These are phyloP conservation scores for Theristicus caerulescens DNA, from an alignment of 2,113 vertebrate species.

Conservation along the genomic window DNA sequence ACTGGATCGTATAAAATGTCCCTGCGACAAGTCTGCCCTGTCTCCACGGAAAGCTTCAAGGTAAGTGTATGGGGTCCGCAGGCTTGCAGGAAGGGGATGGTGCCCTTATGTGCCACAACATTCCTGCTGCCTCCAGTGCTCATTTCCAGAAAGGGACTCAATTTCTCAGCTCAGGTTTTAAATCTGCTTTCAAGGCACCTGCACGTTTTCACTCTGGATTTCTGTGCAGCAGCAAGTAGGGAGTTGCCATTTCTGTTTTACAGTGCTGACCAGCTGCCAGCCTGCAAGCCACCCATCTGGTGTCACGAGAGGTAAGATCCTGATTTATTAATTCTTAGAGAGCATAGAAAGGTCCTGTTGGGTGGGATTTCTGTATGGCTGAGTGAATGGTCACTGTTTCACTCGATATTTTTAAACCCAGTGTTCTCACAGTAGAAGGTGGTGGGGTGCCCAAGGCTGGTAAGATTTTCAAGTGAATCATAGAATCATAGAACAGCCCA, in stretches of 20 bases:
- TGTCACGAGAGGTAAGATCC: background rate
- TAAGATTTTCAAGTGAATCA: background rate
- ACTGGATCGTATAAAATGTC: constrained; percentile 70
- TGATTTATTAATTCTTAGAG: constrained; percentile 17
- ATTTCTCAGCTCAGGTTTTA: background rate
- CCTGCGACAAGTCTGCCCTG: constrained; percentile 53
- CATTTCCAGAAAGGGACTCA: background rate
- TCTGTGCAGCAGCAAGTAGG: constrained; percentile 2
- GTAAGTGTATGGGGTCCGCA: constrained; percentile 62
- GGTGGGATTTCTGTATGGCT: background rate
- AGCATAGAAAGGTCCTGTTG: background rate
- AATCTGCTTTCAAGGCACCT: background rate
- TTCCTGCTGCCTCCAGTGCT: background rate
- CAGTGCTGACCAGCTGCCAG: background rate
- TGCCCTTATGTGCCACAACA: background rate
- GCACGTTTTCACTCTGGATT: background rate
- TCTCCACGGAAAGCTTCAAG: constrained; percentile 74
- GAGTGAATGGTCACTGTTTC: background rate
- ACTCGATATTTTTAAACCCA: background rate
- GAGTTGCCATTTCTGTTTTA: background rate
- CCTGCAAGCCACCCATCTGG: background rate
- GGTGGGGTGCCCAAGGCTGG: background rate
- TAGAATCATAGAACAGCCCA: background rate
- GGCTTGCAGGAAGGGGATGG: background rate
- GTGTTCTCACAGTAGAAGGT: background rate